Conservation (phyloP, 2,113 vertebrate species). For the Callopanchax toddi region DNA sequence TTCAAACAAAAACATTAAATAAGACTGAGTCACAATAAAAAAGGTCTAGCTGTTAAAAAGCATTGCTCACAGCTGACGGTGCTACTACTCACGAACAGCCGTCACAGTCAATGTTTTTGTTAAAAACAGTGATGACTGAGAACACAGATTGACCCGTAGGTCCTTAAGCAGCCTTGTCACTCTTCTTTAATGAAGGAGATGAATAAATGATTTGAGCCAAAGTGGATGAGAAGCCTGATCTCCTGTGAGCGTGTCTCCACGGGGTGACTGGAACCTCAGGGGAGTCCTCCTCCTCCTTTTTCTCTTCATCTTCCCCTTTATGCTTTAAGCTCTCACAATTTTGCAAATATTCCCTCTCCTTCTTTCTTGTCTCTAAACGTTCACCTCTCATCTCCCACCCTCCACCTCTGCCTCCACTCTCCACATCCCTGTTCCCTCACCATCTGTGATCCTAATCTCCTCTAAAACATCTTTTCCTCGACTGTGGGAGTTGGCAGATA, state of each 20-base stretch:
- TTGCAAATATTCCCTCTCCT: conserved; percentile 19
- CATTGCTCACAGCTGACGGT: conserved; percentile 47
- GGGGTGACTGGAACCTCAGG: conserved; percentile 41
- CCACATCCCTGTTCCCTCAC: conserved; percentile 2
- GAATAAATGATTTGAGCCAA: conserved; percentile 74
- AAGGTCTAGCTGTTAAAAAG: conserved; percentile 1
- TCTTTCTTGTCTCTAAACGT: conserved; percentile 30
- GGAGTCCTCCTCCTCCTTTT: conserved; percentile 33
- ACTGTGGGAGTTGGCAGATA: conserved; percentile 56
- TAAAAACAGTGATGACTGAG: conserved; percentile 47
- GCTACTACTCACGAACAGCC: conserved; percentile 41
- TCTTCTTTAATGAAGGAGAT: conserved; percentile 74
- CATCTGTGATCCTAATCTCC: conserved; percentile 59
- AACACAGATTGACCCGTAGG: conserved; percentile 60
- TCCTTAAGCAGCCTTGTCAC: conserved; percentile 67
- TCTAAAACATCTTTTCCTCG: conserved; percentile 58
- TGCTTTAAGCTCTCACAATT: conserved; percentile 39
- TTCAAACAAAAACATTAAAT: conserved; percentile 3
- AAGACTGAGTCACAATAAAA: not conserved
- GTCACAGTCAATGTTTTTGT: conserved; percentile 57
- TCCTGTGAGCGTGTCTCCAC: conserved; percentile 49
- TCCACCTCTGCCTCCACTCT: conserved; percentile 16
- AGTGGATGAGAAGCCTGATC: conserved; percentile 58
- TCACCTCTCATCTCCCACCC: conserved; percentile 6
- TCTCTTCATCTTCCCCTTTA: conserved; percentile 14